Evolutionary conservation across 2,797 vertebrate genomes (phyloP).

Genomic region (Malurus leucopterus): DNA sequence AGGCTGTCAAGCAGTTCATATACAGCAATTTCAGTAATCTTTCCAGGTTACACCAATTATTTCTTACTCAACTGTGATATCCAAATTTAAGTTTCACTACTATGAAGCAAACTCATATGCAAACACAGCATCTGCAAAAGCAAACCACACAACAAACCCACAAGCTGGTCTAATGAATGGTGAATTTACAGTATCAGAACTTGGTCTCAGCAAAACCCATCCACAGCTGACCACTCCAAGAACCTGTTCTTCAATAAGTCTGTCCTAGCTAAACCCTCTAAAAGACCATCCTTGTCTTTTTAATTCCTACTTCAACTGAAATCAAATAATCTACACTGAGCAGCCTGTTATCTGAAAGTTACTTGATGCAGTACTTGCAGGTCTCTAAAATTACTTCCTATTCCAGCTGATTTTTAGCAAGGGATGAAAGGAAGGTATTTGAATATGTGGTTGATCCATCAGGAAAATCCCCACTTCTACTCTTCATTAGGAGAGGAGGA

Average conservation of each 20-base stretch:
- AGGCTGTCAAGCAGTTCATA: background rate
- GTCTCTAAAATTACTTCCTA: background rate
- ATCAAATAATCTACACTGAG: rapidly evolving
- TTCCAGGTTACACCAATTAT: background rate
- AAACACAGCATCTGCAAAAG: background rate
- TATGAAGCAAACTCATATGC: background rate
- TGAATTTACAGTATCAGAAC: background rate
- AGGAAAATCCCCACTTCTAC: background rate
- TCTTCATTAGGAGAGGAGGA: background rate
- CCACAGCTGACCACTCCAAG: background rate
- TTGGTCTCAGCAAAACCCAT: background rate
- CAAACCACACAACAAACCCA: background rate
- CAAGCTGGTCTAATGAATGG: background rate
- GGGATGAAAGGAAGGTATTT: background rate
- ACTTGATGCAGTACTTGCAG: background rate
- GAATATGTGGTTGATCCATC: background rate
- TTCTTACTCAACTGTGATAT: background rate
- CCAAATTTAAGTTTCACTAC: background rate
- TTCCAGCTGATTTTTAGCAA: background rate
- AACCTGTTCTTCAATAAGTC: background rate
- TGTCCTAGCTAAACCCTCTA: background rate
- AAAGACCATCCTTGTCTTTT: background rate
- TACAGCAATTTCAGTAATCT: background rate
- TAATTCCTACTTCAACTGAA: background rate
- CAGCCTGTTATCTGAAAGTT: background rate